These are phyloP conservation scores for Crocuta crocuta DNA, from an alignment of 2,113 vertebrate species.

Conservation along the genomic window DNA sequence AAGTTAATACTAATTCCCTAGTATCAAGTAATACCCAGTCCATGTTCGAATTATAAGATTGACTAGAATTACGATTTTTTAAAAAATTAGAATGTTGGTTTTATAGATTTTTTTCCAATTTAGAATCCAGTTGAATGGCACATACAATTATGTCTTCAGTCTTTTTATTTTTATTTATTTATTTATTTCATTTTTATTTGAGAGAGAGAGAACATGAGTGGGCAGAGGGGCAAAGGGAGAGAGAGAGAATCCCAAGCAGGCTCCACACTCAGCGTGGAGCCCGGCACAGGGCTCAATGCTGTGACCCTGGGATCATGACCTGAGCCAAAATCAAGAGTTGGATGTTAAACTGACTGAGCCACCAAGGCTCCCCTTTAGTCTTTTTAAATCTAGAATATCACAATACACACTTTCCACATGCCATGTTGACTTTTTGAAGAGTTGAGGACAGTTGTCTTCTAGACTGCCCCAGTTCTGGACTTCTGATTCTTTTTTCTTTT, in stretches of 20 bases:
- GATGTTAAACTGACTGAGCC: no score
- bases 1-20: not conserved
- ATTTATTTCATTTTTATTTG: no score
- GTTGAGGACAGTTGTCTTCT: not conserved
- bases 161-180: not conserved
- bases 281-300: no score
- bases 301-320: no score
- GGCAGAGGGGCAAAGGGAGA: no score
- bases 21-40: not conserved
- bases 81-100: not conserved
- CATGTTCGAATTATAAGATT: not conserved
- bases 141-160: not conserved
- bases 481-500: not conserved
- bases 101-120: not conserved
- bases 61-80: no score
- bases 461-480: not conserved
- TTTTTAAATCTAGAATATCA: not conserved
- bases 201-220: no score
- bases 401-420: not conserved
- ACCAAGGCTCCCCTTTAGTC: not conserved
- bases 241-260: no score
- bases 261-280: no score
- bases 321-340: no score
- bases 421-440: constrained; percentile 31
- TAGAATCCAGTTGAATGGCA: not conserved